phyloP scores from a whole-genome alignment of 2,113 vertebrate species.

The Monopterus albus region DNA sequence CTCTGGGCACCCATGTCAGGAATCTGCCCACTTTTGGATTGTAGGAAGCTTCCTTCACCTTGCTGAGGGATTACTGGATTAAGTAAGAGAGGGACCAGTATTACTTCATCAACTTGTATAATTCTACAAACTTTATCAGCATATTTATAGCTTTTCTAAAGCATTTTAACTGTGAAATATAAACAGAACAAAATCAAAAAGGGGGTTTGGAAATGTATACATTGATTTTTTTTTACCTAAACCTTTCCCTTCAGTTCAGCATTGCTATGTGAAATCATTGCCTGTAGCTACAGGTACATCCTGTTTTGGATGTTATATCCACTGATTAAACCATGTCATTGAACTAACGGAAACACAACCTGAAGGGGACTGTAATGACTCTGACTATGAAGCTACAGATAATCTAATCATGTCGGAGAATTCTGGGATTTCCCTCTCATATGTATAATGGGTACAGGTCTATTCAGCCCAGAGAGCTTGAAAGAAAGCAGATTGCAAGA shows the following conservation, averaged over 20 bases:
- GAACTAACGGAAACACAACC: conserved; percentile 36
- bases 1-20: conserved; percentile 64
- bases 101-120: conserved; percentile 17
- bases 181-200: too few species aligned
- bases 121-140: background rate
- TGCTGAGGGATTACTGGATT: conserved; percentile 1
- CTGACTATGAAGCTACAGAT: conserved; percentile 21
- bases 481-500: conserved; percentile 59
- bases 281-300: too few species aligned
- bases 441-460: conserved; percentile 3
- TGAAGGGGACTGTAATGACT: conserved; percentile 26
- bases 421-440: conserved; percentile 26
- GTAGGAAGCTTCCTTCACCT: conserved; percentile 48
- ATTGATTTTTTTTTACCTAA: too few species aligned
- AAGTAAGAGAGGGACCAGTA: background rate
- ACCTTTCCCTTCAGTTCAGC: background rate
- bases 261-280: background rate
- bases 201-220: too few species aligned
- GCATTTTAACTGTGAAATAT: background rate
- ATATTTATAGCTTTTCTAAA: background rate
- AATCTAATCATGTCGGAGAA: conserved; percentile 44
- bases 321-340: conserved; percentile 31
- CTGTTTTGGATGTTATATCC: background rate
- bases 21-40: conserved; percentile 51
- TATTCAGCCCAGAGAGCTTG: conserved; percentile 21